Base-by-base conservation (phyloP, 2,797 vertebrate species). In the Characodon lateralis region DNA sequence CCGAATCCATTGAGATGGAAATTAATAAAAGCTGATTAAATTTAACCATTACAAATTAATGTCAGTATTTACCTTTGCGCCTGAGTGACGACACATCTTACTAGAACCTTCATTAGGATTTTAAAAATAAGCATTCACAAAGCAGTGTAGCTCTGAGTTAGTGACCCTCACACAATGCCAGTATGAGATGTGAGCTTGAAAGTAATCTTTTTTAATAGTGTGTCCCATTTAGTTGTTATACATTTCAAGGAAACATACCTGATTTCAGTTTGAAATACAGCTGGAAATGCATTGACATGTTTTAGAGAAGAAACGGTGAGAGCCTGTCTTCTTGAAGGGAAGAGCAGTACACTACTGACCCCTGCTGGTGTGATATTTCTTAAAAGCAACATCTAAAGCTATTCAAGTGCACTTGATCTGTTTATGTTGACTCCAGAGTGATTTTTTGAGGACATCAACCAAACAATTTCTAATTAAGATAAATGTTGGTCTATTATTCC, bases 321-420 rank as follows among this genome's bases (percentile, higher is more conserved):
- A 68, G 28, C 77, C 72, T 68, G 12, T 31, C 13, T 46, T 69
- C 16, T 24, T 73, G 50, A 56, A 13, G 24, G 66, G 1, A 2
- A 58, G 66, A 55, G 77, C 43, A 80, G 94, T 92, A 83, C 88
- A 88, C 88, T 92, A 94, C 90, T 93, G 94, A 84, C 94, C 92
- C 91, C 94, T 94, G 91, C 87, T 94, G 95, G 90, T 80, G 0
- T 2, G 0, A 26, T 79, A 16, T 31, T 69, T 61, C 24, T 14
- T 9, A 26, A 24, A 51, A 31, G 41, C 79, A 83, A 82, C 16
- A 48, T 55, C 48, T 16, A 2, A 41, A 26, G 20, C 8, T 18
- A 69, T 5, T 72, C 24, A 43, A 26, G 22, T 22, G 18, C 50
- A n/a, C 3, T 16, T 2, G 39, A 35, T 55, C 43, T 6, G 9